These are phyloP conservation scores for Amazona finschi DNA, from an alignment of 2,797 vertebrate genomes.

Conservation along the genomic window DNA sequence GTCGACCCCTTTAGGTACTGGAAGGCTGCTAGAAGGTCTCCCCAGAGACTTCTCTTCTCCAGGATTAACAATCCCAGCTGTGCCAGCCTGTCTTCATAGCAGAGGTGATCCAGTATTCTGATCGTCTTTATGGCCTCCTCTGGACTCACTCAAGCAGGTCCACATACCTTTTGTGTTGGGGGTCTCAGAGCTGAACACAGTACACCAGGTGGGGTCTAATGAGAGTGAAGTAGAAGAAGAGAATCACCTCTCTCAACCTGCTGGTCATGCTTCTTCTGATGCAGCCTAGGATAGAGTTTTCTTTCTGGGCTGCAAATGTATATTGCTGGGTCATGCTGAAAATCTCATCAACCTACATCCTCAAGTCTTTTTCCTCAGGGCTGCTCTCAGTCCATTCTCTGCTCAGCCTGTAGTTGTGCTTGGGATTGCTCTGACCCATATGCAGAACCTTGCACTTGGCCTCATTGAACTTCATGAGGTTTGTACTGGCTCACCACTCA, in stretches of 20 bases:
- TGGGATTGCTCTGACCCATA: not conserved
- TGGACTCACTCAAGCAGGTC: not conserved
- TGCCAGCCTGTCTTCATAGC: not conserved
- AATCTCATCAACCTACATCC: not conserved
- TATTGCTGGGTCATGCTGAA: not conserved
- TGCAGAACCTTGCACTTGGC: not conserved
- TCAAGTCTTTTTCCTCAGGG: not conserved
- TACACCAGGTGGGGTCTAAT: not conserved
- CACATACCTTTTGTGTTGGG: not conserved
- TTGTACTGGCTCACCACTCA: not conserved
- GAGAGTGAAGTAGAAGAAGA: not conserved
- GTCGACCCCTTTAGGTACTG: not conserved
- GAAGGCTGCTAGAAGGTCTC: not conserved
- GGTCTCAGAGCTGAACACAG: not conserved
- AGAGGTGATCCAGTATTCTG: not conserved
- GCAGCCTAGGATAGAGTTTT: not conserved
- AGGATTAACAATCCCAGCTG: not conserved
- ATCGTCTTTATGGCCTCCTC: not conserved
- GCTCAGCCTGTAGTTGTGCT: not conserved
- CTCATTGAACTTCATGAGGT: not conserved
- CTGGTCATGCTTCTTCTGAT: not conserved
- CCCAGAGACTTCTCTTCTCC: not conserved
- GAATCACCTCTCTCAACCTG: not conserved
- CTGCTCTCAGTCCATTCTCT: not conserved
- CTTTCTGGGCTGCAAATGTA: not conserved